These are phyloP conservation scores for Pedetes capensis DNA, from an alignment of 2,113 vertebrate species.

Conservation along the genomic window DNA sequence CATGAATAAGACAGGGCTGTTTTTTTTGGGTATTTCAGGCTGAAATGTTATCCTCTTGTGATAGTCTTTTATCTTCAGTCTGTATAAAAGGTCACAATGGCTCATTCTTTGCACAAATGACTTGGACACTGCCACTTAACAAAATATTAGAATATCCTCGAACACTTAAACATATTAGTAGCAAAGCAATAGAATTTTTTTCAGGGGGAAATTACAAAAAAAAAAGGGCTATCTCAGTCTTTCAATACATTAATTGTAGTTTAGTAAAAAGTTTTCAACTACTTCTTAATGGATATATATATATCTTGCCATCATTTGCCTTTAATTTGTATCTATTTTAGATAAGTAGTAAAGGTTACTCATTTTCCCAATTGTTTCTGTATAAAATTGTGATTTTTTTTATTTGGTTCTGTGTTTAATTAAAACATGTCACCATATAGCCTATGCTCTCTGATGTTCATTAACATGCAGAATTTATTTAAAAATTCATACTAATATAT, in stretches of 20 bases:
- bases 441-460: neutral
- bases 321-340: constrained; percentile 41
- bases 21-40: neutral
- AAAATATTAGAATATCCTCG: neutral
- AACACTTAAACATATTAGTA: neutral
- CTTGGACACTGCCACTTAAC: neutral
- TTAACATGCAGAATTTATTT: constrained; percentile 30
- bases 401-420: neutral
- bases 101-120: neutral
- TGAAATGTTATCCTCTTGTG: neutral
- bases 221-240: neutral
- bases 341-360: neutral
- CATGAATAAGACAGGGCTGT: neutral
- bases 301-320: neutral
- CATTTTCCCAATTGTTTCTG: neutral
- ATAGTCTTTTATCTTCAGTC: neutral
- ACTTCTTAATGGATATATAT: neutral
- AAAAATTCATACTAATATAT: neutral
- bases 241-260: neutral
- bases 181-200: neutral
- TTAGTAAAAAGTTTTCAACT: neutral
- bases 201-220: neutral
- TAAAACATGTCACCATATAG: neutral
- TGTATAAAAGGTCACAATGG: neutral
- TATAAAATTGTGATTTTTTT: neutral